Evolutionary conservation across 1,140 invertebrate species (phyloP).

Genomic region (Panagrolaimus sp.): DNA sequence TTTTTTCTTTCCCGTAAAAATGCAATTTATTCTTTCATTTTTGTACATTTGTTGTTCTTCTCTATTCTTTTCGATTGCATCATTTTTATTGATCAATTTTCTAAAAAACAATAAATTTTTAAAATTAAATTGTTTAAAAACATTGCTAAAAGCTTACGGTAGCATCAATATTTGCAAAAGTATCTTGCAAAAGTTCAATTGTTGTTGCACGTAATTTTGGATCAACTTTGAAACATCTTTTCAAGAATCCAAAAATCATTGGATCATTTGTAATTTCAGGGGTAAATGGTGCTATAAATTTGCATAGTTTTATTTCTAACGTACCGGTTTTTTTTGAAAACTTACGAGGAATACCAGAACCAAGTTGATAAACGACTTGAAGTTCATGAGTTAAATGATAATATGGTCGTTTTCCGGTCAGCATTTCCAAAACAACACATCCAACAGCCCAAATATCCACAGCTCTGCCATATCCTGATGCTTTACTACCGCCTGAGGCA

Average conservation of each 20-base stretch:
- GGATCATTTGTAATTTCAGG: constrained; percentile 66
- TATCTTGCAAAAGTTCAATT: constrained; percentile 68
- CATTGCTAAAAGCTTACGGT: not conserved
- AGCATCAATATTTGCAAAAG: constrained; percentile 67
- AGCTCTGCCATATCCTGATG: constrained; percentile 78
- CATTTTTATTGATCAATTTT: not conserved
- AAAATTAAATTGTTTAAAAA: constrained; percentile 1
- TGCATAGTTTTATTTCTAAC: no score
- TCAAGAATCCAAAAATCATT: constrained; percentile 73
- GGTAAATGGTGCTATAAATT: constrained; percentile 60
- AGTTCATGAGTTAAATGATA: constrained; percentile 78
- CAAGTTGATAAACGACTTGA: constrained; percentile 85
- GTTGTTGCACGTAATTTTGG: constrained; percentile 69
- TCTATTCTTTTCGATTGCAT: not conserved
- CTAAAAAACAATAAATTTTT: not conserved
- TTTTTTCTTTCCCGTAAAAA: no score
- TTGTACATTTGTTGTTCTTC: not conserved
- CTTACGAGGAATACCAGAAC: constrained; percentile 74
- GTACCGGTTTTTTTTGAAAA: constrained; percentile 62
- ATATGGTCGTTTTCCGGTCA: constrained; percentile 79
- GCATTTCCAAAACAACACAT: constrained; percentile 82
- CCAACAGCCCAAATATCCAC: constrained; percentile 85
- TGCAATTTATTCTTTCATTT: not conserved
- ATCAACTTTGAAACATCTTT: constrained; percentile 73
- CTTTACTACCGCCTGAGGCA: constrained; percentile 6